Conservation (phyloP, 64 coral and sea anemone genomes). For the Acropora yongei region DNA sequence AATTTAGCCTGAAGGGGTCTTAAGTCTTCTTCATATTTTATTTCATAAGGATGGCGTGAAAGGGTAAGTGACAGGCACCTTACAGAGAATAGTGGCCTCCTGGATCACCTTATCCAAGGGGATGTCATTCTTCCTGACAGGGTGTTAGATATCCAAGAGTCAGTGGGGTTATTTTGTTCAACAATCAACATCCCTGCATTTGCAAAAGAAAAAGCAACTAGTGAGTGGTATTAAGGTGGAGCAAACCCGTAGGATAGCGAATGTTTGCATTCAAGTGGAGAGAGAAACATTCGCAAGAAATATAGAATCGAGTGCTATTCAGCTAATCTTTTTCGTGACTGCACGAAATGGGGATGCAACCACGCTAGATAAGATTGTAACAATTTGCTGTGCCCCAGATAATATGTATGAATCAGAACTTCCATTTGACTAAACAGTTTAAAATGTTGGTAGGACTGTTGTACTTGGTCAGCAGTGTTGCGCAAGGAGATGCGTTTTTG, state of each 20-base stretch:
- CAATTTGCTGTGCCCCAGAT: conserved; percentile 56
- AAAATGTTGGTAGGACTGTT: too few species aligned
- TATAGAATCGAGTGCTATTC: conserved; percentile 34
- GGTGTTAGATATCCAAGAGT: conserved; percentile 2
- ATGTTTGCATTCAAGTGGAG: conserved; percentile 10
- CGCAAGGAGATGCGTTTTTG: too few species aligned
- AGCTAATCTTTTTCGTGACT: conserved; percentile 57
- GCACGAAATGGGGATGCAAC: conserved; percentile 50
- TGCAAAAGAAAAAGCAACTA: background rate
- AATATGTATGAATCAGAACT: conserved; percentile 77
- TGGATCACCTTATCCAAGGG: background rate
- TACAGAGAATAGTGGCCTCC: background rate
- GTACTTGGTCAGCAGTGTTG: too few species aligned
- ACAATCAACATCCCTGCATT: conserved; percentile 62
- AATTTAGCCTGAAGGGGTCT: too few species aligned
- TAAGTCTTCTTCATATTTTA: too few species aligned
- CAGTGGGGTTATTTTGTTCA: background rate
- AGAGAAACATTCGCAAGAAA: too few species aligned
- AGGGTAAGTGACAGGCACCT: too few species aligned
- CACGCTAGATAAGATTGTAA: conserved; percentile 74
- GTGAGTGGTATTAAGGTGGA: conserved; percentile 8
- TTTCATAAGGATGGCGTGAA: too few species aligned
- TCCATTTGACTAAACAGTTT: conserved; percentile 31
- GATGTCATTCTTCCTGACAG: conserved; percentile 28
- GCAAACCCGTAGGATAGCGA: conserved; percentile 12